phyloP scores from a whole-genome alignment of 1,140 invertebrate species.

The Galleria mellonella region DNA sequence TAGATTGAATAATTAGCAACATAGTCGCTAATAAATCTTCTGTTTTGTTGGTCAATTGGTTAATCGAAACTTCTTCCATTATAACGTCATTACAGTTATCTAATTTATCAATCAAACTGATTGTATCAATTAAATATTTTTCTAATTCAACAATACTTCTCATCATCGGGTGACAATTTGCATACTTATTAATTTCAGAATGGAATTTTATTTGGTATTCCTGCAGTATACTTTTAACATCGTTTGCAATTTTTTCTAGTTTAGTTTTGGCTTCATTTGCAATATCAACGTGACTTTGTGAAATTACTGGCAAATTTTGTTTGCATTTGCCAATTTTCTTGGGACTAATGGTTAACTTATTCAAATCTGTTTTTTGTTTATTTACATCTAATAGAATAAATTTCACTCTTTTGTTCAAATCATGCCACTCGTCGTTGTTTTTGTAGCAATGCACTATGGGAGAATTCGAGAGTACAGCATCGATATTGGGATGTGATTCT shows the following conservation, averaged over 20 bases:
- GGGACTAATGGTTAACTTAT: constrained; percentile 44
- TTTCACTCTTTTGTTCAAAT: constrained; percentile 57
- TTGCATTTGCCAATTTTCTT: constrained; percentile 33
- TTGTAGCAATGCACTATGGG: constrained; percentile 70
- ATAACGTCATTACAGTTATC: constrained; percentile 25
- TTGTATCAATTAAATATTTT: constrained; percentile 33
- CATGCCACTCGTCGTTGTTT: constrained; percentile 70
- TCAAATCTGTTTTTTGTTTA: constrained; percentile 59
- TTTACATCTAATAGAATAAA: constrained; percentile 47
- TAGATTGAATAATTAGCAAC: constrained; percentile 79
- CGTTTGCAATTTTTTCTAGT: constrained; percentile 38
- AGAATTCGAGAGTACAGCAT: constrained; percentile 50
- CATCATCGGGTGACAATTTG: constrained; percentile 50
- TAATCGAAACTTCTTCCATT: constrained; percentile 23
- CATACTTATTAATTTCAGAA: constrained; percentile 11
- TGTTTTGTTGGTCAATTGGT: constrained; percentile 52
- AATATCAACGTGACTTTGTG: constrained; percentile 56
- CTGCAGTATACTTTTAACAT: constrained; percentile 37
- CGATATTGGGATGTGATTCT: constrained; percentile 45
- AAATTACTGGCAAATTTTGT: constrained; percentile 26
- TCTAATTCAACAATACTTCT: constrained; percentile 43
- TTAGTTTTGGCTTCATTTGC: constrained; percentile 39
- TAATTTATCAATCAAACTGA: constrained; percentile 26
- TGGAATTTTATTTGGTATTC: constrained; percentile 54
- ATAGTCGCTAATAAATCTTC: constrained; percentile 77